Evolutionary conservation across 2,113 vertebrate species (phyloP), one percentile per base, ranked within the genome.

Genomic region (Calonectris borealis): DNA sequence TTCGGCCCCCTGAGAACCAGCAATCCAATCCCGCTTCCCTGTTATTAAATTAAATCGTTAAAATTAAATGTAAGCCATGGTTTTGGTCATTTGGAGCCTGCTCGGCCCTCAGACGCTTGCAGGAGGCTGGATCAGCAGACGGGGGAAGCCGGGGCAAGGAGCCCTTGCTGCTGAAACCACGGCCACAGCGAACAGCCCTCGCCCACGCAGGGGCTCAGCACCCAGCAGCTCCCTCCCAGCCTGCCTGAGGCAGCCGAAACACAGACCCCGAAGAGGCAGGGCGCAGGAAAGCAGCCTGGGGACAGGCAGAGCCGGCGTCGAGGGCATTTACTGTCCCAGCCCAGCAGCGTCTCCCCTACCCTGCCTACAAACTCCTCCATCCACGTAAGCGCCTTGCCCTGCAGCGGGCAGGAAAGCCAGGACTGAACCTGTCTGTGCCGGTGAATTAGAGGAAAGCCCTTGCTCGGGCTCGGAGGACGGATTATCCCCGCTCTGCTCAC

Each of bases 401-500:
- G 16, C 57, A 7, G 46, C 60, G 4, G 26, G 46, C 46, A 40
- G 40, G 42, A 69, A 15, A 44, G 86, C 72, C 14, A 2, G 83
- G 83, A 62, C 52, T 81, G 92, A 86, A 81, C 64, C 83, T 55
- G 75, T 11, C 77, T 54, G 65, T 13, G 83, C 38, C 3, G 12
- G 62, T 7, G 76, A 80, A 54, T 78, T 65, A 83, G 68, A 89
- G 85, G 42, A 57, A 76, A 88, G 90, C 22, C 86, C 57, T 79
- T 48, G 89, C 93, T 70, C 0, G 8, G 68, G 78, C 78, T 79
- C 0, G 4, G 54, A 80, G 91, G 34, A 22, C 0, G 27, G 93
- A 92, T 96, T 62, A 96, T 96, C 95, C 86, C 81, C 0, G 11
- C 81, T 38, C 77, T 78, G 93, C 86, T 91, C 51, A 13, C 55